Evolutionary conservation across 1,140 invertebrate species (phyloP).

Genomic region (Aphidius ervi): DNA sequence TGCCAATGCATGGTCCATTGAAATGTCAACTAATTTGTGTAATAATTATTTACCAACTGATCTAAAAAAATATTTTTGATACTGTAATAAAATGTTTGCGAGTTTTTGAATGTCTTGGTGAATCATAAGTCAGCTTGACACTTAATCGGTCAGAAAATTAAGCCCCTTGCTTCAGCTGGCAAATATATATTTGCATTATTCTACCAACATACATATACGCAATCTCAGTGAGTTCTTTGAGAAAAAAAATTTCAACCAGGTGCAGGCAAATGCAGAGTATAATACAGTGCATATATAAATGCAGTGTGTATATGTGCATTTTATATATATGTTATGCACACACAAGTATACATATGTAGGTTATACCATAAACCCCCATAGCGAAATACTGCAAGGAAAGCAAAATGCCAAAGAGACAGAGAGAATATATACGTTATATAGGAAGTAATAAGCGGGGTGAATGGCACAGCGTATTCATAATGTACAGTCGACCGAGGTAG

Average conservation of each 20-base stretch:
- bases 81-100: no score
- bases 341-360: neutral
- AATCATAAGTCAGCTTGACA: no score
- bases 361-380: neutral
- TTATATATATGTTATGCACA: no score
- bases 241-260: constrained; percentile 2
- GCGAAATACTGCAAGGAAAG: constrained; percentile 1
- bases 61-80: no score
- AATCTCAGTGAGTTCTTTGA: neutral
- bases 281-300: no score
- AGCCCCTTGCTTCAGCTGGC: neutral
- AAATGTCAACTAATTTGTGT: no score
- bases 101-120: no score
- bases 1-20: no score
- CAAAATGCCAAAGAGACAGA: constrained; percentile 15
- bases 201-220: neutral
- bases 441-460: constrained; percentile 42
- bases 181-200: neutral
- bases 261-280: no score
- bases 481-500: constrained; percentile 34
- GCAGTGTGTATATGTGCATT: no score
- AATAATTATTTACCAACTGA: no score
- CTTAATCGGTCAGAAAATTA: no score
- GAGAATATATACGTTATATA: constrained; percentile 25
- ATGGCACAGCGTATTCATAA: constrained; percentile 45